Percentiles rank a stretch among this genome's conserved stretches.
Evolutionary conservation across 1,140 invertebrate genomes (phyloP).

Genomic region (Rhopalosiphum maidis): DNA sequence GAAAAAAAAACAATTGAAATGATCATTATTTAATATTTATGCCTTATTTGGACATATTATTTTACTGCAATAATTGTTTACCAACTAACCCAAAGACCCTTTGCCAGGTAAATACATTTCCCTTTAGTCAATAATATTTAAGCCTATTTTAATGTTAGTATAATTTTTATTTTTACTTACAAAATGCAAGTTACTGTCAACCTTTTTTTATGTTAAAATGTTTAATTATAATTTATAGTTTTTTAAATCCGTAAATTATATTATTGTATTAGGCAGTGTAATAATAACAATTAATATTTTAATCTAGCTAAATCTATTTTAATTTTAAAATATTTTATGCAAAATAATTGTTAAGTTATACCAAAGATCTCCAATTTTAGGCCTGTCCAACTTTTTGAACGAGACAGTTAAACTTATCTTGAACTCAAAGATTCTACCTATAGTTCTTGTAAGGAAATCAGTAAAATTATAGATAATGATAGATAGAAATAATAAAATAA

Average conservation of each 20-base stretch:
- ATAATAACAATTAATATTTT: neutral
- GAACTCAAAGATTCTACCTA: neutral
- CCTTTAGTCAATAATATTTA: neutral
- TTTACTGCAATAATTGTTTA: conserved; percentile 12
- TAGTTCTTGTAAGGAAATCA: neutral
- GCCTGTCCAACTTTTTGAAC: no score
- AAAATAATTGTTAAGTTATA: neutral
- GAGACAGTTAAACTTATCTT: neutral
- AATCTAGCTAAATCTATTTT: neutral
- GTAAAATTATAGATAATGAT: no score
- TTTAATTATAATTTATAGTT: neutral
- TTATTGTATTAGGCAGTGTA: neutral
- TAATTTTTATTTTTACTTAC: neutral
- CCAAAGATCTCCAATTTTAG: neutral
- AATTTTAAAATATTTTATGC: neutral
- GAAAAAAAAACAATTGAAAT: neutral
- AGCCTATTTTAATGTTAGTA: neutral
- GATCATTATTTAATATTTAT: conserved; percentile 10
- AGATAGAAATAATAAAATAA: no score
- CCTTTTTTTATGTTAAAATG: neutral
- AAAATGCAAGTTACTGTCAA: neutral
- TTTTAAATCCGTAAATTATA: neutral
- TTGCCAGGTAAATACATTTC: neutral
- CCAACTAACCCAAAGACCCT: neutral
- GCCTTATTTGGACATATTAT: conserved; percentile 4